A percentile compares a stretch with the other conserved stretches of the same genome.
Evolutionary conservation across 2,888 invertebrate genomes (phyloP).

Genomic region (Drosophila macrospina): DNA sequence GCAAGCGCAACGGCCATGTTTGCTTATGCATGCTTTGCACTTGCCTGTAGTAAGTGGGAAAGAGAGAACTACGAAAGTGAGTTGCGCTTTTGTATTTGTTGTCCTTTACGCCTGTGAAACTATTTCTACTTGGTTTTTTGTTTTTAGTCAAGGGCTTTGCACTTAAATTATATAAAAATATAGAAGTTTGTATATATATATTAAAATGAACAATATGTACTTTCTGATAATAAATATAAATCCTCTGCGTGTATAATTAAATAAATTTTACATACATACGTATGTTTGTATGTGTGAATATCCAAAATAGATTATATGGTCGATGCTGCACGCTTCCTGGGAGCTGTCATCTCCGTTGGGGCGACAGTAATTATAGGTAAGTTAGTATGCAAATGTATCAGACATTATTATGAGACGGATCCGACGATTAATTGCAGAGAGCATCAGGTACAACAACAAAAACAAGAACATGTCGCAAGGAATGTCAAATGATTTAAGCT

Average conservation of each 20-base stretch:
- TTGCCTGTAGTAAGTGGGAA: no score
- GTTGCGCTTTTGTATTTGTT: no score
- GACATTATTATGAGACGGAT: slow-evolving; percentile 17
- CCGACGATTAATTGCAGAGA: slow-evolving; percentile 45
- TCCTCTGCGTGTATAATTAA: no score
- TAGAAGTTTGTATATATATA: no score
- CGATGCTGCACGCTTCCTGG: slow-evolving; percentile 14
- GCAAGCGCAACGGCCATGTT: slow-evolving; percentile 5
- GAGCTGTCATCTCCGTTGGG: slow-evolving; percentile 8
- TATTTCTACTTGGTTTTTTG: no score
- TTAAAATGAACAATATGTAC: no score
- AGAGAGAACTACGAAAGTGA: no score
- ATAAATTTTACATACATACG: no score
- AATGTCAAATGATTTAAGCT: slow-evolving; percentile 56
- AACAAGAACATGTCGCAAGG: slow-evolving; percentile 20
- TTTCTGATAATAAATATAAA: no score
- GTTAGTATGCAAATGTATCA: slow-evolving; percentile 19
- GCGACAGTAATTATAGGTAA: slow-evolving; percentile 16
- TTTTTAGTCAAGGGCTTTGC: no score
- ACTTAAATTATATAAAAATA: no score
- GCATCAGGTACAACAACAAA: slow-evolving; percentile 11
- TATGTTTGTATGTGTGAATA: background rate
- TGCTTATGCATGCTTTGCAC: background rate
- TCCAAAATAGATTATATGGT: slow-evolving; percentile 22
- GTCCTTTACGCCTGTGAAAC: no score